A percentile compares a stretch with the other conserved stretches of the same genome.
phyloP scores from a whole-genome alignment of 2,797 vertebrate genomes.

The Sebastes ruberrimus region DNA sequence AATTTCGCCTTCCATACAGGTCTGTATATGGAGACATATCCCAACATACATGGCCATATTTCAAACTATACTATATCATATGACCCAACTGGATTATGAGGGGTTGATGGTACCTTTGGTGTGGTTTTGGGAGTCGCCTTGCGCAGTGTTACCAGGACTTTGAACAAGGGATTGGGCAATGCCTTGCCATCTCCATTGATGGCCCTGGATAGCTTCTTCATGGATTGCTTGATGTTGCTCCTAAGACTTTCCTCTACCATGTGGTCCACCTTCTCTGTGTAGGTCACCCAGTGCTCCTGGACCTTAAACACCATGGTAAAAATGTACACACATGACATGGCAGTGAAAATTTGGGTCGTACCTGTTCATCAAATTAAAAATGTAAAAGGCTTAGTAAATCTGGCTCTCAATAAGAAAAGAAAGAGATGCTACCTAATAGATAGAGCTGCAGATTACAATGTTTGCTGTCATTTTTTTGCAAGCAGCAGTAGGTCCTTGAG shows the following conservation, averaged over 20 bases:
- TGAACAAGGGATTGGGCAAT: slow-evolving; percentile 85
- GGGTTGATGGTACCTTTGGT: slow-evolving; percentile 77
- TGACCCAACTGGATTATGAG: slow-evolving; percentile 25
- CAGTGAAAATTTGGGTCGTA: neutral
- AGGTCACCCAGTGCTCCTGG: slow-evolving; percentile 85
- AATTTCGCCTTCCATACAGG: neutral
- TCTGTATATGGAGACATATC: neutral
- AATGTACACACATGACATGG: neutral
- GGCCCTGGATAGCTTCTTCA: slow-evolving; percentile 87
- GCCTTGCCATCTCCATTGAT: slow-evolving; percentile 88
- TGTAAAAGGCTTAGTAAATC: neutral
- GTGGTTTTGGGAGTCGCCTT: slow-evolving; percentile 65
- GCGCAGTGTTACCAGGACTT: slow-evolving; percentile 83
- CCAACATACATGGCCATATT: neutral
- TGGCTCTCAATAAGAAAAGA: neutral
- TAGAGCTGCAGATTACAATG: neutral
- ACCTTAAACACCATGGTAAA: slow-evolving; percentile 77
- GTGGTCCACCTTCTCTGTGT: slow-evolving; percentile 83
- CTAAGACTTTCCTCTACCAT: slow-evolving; percentile 87
- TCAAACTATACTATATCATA: neutral
- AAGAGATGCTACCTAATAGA: neutral
- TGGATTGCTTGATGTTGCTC: slow-evolving; percentile 85
- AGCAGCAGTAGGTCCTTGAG: neutral
- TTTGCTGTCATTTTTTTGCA: neutral
- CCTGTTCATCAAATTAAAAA: neutral